These are phyloP conservation scores for Arrhopalites spinosus DNA, from an alignment of 2,888 invertebrate species.

Conservation along the genomic window DNA sequence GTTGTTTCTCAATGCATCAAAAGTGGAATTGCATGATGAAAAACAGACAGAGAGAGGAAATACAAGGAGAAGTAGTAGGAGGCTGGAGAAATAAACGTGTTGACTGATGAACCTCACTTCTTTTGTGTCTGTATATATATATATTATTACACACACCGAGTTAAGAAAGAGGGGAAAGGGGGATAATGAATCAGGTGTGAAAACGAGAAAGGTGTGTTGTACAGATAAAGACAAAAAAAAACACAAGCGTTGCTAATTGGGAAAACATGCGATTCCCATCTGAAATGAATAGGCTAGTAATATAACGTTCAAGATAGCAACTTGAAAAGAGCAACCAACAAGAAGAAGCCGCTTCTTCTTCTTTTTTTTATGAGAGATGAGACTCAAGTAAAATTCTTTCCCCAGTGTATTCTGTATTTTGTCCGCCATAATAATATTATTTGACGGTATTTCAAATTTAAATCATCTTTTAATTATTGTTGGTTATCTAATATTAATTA, in stretches of 20 bases:
- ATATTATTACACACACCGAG: too few species aligned
- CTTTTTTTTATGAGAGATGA: too few species aligned
- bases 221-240: slow-evolving; percentile 36
- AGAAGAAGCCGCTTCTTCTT: too few species aligned
- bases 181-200: slow-evolving; percentile 51
- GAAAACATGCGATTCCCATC: slow-evolving; percentile 45
- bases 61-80: slow-evolving; percentile 5
- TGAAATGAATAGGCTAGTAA: slow-evolving; percentile 31
- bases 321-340: too few species aligned
- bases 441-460: too few species aligned
- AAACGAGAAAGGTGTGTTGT: slow-evolving; percentile 47
- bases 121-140: slow-evolving; percentile 6
- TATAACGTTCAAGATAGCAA: too few species aligned
- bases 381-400: too few species aligned
- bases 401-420: too few species aligned
- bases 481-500: too few species aligned
- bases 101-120: slow-evolving; percentile 22
- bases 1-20: too few species aligned
- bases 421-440: too few species aligned
- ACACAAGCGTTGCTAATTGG: slow-evolving; percentile 49
- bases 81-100: not conserved
- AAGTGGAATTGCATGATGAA: slow-evolving; percentile 14
- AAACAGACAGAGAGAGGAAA: not conserved
- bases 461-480: too few species aligned
- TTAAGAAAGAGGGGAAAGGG: not conserved